Evolutionary conservation across 2,888 invertebrate species (phyloP), one percentile per base, ranked within the genome.

Genomic region (Chymomyza caudatula): DNA sequence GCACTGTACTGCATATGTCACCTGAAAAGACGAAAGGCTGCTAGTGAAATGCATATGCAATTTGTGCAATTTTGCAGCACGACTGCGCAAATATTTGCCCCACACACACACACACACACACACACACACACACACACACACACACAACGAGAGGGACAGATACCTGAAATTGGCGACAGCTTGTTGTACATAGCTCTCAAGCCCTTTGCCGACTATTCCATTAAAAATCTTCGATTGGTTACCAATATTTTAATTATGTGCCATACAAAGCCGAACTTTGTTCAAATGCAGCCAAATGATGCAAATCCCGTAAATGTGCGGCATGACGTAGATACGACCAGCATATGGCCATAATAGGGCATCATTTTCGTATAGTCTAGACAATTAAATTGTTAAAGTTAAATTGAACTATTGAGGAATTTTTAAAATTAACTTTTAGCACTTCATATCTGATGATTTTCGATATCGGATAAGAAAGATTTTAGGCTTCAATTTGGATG

Each of bases 231-330:
- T 80, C 86, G 84, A 84, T 87, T 84, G 84, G 86, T 84, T 78
- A 86, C 74, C 87, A 84, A 84, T 87, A 87, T 86, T 87, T 85
- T 86, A 84, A 84, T 84, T 84, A 87, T 86, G 87, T 67, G 49
- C 20, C 13, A 47, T 60, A 49, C 25, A 71, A 67, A 63, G 66
- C 69, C 62, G 77, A 67, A 63, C 70, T 72, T 78, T 78, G 82
- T 82, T 42, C 25, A 20, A 42, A 49, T 62, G 49, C 62, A 62
- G 49, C 54, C 62, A 43, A 17, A 43, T 57, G 57, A 42, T 44
- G 22, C 20, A 44, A 57, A 20, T 57, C 44, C 13, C 43, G 20
- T 57, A 44, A 42, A 1, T 11, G 29, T 8, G 11, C 29, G 11
- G 2, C 0, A 37, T 2, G 2, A 37, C 0, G 29, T 11, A 37